These are phyloP conservation scores for Myotis daubentonii DNA, from an alignment of 2,797 vertebrate genomes.

Conservation along the genomic window DNA sequence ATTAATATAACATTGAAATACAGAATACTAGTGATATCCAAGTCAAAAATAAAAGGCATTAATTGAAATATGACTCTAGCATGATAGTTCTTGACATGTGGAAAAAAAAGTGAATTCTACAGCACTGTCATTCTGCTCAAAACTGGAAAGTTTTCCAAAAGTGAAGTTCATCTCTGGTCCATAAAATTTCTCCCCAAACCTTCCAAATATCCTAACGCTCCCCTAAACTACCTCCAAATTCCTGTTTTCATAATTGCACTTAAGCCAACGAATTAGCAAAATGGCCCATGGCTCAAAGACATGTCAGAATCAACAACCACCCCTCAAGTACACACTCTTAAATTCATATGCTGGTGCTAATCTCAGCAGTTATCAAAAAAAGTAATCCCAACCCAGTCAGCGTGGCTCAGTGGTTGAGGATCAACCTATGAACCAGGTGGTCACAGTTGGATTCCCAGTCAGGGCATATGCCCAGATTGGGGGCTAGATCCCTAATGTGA, in stretches of 20 bases:
- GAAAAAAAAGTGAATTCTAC: neutral
- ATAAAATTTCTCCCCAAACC: neutral
- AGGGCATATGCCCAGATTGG: too few relatives aligned
- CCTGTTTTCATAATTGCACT: slow-evolving; percentile 9
- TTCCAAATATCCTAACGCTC: neutral
- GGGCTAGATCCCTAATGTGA: too few relatives aligned
- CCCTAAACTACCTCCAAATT: neutral
- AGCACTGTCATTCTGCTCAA: neutral
- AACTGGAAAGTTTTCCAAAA: neutral
- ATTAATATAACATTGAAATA: slow-evolving; percentile 46
- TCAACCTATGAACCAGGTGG: too few relatives aligned
- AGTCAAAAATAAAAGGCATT: slow-evolving; percentile 39
- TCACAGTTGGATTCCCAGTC: too few relatives aligned
- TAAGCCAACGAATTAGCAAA: neutral
- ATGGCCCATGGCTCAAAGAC: neutral
- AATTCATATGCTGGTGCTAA: neutral
- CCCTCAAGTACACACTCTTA: neutral
- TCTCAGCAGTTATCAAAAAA: neutral
- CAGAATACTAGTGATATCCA: slow-evolving; percentile 31
- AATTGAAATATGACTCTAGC: neutral
- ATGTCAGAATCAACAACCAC: neutral
- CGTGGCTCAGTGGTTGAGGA: too few relatives aligned
- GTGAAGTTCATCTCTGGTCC: neutral
- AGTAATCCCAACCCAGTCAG: too few relatives aligned
- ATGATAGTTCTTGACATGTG: neutral